Base-by-base conservation (phyloP, 2,888 invertebrate genomes). In the Aproaerema taeniolella region DNA sequence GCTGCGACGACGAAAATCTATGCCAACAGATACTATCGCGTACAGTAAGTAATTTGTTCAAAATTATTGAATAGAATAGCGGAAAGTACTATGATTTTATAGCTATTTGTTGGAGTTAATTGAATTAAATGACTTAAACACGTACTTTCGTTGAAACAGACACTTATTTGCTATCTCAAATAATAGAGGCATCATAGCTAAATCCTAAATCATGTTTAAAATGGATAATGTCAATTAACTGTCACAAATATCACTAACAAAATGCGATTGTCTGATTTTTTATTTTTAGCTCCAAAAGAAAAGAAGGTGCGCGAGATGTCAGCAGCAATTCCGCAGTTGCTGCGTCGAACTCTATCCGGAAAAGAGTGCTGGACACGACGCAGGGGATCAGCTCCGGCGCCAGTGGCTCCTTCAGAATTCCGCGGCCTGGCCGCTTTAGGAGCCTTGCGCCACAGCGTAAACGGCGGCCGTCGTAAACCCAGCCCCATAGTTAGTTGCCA, bases 301-400 rank as follows among this genome's bases (percentile, higher is more conserved):
- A 75, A 68, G 45, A 72, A 67, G 20, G 43, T 66, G 43, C 64
- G 66, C 7, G 77, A 79, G 35, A 47, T 67, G 31, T 45, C 66
- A 1, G 42, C 61, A 1, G 55, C 50, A 0, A 42, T 77, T 7
- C 76, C 78, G 1, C 55, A 69, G 16, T 43, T 80, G 25, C 38
- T 77, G 1, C 62, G 61, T 0, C 71, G 72, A 15, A 68, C 73
- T 1, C 48, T 75, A 13, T 62, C 73, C 0, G 59, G 61, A 10
- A 70, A 67, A 33, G 77, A 75, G 10, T 41, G 52, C 2, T 71
- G 67, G 63, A 43, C 58, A 0, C 59, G 61, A 1, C 70, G 83
- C 1, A 65, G 81, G 0, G 81, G 81, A 0, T 82, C 82, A 0
- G 82, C 78, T 0, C 81, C 81, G 0, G 69, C 66, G 5, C 75